Conservation (phyloP, 2,113 vertebrate genomes). For the Probosciger aterrimus region DNA sequence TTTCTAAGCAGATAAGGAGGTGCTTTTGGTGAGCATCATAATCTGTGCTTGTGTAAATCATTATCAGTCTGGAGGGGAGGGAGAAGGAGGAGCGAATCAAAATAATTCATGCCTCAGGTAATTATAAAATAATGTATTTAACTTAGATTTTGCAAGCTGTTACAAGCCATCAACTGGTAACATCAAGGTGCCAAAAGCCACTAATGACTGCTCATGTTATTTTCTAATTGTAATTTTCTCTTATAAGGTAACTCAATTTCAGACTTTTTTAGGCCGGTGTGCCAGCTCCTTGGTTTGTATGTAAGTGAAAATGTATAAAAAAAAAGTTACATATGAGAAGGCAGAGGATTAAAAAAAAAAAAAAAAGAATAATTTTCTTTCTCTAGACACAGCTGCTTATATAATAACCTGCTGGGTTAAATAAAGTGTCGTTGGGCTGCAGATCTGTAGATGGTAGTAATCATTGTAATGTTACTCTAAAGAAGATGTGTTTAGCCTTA, state of each 20-base stretch:
- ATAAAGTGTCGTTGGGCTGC: not conserved
- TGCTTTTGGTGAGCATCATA: not conserved
- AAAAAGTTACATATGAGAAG: not conserved
- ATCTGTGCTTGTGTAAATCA: not conserved
- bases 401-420: slow-evolving; percentile 20
- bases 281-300: not conserved
- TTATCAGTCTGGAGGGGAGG: rapidly evolving
- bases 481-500: not conserved
- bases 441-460: not conserved
- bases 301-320: too few relatives aligned
- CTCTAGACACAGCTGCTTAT: not conserved
- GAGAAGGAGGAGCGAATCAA: not conserved
- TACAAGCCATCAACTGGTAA: not conserved
- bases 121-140: not conserved
- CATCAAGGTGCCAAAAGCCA: not conserved
- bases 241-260: not conserved
- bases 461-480: slow-evolving; percentile 15
- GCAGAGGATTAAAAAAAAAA: not conserved
- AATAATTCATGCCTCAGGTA: not conserved
- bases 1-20: not conserved
- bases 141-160: not conserved
- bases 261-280: rapidly evolving
- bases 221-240: not conserved
- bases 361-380: not conserved
- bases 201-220: not conserved